Base-by-base conservation (phyloP, 2,888 invertebrate genomes). In the Andrena marginata region DNA sequence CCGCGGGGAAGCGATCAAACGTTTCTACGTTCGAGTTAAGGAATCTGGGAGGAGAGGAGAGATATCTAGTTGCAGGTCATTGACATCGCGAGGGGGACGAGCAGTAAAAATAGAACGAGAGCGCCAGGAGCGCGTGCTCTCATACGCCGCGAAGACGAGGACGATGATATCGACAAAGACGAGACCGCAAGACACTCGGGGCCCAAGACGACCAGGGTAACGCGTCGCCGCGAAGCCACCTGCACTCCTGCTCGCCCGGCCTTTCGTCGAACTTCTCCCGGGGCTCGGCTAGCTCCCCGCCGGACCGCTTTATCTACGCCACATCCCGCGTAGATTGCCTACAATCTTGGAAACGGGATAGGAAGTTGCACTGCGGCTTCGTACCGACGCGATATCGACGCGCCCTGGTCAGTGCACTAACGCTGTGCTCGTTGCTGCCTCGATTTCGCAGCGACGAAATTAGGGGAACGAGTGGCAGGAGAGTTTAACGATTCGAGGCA, bases 11-110 rank as follows among this genome's bases (percentile, higher is more conserved):
- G 33, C 31, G 49, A 48, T 59, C 29, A 56, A 77, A 84, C 70
- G 35, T 85, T 82, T 85, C 82, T 74, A 68, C 70, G 73, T 42
- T 20, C 59, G 67, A 67, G 75, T 73, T 63, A 64, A 83, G 76
- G 82, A 85, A 79, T 70, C 48, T 67, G 71, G 76, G 63, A 65
- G 23, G 77, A 77, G 82, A 77, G 84, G 76, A 76, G 89, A 91
- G 93, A 93, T 93, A 93, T 93, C 93, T 93, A 92, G 92, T 93
- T 92, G 92, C 93, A 92, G 93, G 93, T 94, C 93, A 91, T 94
- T 94, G 93, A 93, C 93, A 92, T 92, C 89, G 92, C 91, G 92
- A 92, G 92, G 92, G 54, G 92, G 92, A 91, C 91, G 91, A 91
- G 91, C 88, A 88, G 91, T 92, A 92, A 93, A 93, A 93, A 93